These are phyloP conservation scores for Lepus europaeus DNA, from an alignment of 2,113 vertebrate genomes.

Conservation along the genomic window DNA sequence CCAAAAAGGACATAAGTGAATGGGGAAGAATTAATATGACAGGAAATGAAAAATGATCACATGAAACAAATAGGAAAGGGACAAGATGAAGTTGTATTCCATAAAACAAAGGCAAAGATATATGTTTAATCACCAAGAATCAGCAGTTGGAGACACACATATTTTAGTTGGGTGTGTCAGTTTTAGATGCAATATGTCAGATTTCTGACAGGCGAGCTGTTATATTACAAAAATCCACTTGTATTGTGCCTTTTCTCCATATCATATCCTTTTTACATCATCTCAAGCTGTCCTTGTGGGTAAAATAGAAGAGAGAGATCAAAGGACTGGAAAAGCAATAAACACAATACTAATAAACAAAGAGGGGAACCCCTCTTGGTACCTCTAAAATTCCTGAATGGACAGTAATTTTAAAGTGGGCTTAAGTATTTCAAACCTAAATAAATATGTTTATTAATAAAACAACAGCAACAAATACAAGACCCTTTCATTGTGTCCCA, in stretches of 20 bases:
- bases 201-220: conserved; percentile 76
- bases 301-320: conserved; percentile 78
- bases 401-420: background rate
- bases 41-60: conserved; percentile 45
- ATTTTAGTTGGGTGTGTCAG: conserved; percentile 72
- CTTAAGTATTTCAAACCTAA: background rate
- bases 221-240: conserved; percentile 75
- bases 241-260: conserved; percentile 63
- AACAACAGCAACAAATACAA: background rate
- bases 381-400: background rate
- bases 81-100: background rate
- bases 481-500: background rate
- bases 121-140: conserved; percentile 1
- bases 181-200: conserved; percentile 78
- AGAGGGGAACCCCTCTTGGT: background rate
- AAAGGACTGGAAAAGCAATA: conserved; percentile 47
- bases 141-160: conserved; percentile 67
- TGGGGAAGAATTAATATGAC: conserved; percentile 51
- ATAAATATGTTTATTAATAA: background rate
- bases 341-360: conserved; percentile 42
- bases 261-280: conserved; percentile 72
- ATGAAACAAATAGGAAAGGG: conserved; percentile 37
- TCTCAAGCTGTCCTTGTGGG: conserved; percentile 79
- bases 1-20: conserved; percentile 71
- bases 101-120: conserved; percentile 33